Evolutionary conservation across 2,888 invertebrate genomes (phyloP), one percentile per base, ranked within the genome.

Genomic region (Epistrophella euchroma): DNA sequence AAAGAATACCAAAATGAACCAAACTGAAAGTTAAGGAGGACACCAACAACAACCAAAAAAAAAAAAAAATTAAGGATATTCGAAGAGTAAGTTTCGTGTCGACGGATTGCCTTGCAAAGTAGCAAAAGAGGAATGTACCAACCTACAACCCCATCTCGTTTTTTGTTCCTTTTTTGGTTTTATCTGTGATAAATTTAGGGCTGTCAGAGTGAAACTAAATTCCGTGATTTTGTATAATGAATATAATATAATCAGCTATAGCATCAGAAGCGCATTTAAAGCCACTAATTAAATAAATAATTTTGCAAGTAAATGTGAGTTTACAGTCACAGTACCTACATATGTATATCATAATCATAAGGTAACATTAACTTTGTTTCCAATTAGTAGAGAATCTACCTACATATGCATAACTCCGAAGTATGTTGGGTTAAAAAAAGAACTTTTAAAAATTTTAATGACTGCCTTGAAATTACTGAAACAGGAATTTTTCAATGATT

Each of bases 71-170:
- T 13, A 37, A 68, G 37, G 68, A 52, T 52, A 52, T 52, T 35
- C 68, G 68, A 68, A 37, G 68, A 68, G 52, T 68, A 68, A 68
- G 68, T 68, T 68, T 68, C 22, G 60, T 47, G 68, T 68, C 68
- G 64, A 66, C 64, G 68, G 52, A 68, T 50, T 52, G 68, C 52
- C 52, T 37, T 37, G 66, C 47, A 28, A 25, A 64, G 64, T 28
- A 28, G 28, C 25, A 45, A 45, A 35, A 47, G n/a, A 62, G 9
- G n/a, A 43, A 47, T 19, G 19, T 32, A 28, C 3, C 0, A 5
- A 28, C 9, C 32, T 32, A 28, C 6, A 28, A 25, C 11, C 17
- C 22, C 17, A 25, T 43, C 15, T 35, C 22, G 19, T 17, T 35
- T 9, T 17, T 50, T 37, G 5, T 52, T 52, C 15, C 22, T 40